These are phyloP conservation scores for Limnodromus scolopaceus DNA, from an alignment of 2,797 vertebrate genomes.

Conservation along the genomic window DNA sequence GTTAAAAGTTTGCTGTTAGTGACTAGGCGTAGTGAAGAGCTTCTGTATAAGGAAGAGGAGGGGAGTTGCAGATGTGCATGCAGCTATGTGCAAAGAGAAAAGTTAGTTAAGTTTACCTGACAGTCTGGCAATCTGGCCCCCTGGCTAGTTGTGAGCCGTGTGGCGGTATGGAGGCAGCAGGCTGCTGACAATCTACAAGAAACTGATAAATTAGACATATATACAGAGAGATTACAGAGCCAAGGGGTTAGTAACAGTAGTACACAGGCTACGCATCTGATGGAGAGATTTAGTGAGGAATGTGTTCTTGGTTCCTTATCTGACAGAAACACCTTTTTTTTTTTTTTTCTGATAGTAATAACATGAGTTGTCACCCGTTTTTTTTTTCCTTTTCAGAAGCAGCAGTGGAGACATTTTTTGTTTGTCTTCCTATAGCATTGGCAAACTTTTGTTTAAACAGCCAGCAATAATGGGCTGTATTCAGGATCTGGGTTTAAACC, in stretches of 20 bases:
- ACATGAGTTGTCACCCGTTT: not conserved
- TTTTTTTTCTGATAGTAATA: not conserved
- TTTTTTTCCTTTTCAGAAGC: not conserved
- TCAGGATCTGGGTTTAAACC: not conserved
- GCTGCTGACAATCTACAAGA: conserved; percentile 99
- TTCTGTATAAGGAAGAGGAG: not conserved
- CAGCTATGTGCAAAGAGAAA: conserved; percentile 46
- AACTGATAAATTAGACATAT: conserved; percentile 99
- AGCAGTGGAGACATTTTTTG: not conserved
- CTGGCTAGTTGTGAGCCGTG: conserved; percentile 94
- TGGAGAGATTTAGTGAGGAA: conserved; percentile 83
- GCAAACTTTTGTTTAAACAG: not conserved
- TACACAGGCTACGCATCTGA: conserved; percentile 54
- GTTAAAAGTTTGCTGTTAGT: not conserved
- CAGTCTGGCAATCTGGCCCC: conserved; percentile 85
- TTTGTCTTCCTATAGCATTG: not conserved
- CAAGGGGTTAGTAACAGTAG: conserved; percentile 83
- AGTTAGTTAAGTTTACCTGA: conserved; percentile 88
- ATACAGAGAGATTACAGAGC: conserved; percentile 91
- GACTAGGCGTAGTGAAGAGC: not conserved
- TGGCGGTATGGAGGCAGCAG: conserved; percentile 97
- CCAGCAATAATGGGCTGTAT: not conserved
- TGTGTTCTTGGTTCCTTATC: conserved; percentile 35
- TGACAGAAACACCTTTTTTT: conserved; percentile 38
- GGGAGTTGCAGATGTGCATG: conserved; percentile 48